Conservation (phyloP, 2,113 vertebrate genomes). For the Smithornis capensis region DNA sequence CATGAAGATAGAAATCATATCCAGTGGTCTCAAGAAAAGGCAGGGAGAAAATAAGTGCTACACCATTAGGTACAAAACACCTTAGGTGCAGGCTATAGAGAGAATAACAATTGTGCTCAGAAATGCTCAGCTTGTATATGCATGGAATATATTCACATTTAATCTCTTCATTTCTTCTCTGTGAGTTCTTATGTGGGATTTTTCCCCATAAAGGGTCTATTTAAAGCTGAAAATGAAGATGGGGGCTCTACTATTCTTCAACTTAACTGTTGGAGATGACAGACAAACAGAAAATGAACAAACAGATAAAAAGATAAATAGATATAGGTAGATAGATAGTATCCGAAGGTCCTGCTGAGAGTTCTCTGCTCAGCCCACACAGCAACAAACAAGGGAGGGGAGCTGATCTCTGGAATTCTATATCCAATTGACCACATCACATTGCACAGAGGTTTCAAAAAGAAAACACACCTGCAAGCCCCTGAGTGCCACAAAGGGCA, state of each 20-base stretch:
- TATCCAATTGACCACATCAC: rapidly evolving
- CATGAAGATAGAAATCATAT: not conserved
- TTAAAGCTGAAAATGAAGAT: not conserved
- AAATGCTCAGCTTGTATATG: not conserved
- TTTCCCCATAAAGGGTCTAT: not conserved
- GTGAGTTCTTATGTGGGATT: not conserved
- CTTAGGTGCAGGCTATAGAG: not conserved
- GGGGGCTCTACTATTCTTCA: not conserved
- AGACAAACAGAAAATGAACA: not conserved
- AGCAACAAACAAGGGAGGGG: not conserved
- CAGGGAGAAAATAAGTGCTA: not conserved
- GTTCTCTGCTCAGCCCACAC: not conserved
- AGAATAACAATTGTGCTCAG: not conserved
- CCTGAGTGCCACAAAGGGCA: not conserved
- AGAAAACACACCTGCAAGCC: not conserved
- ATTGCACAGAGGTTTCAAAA: not conserved
- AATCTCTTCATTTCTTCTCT: not conserved
- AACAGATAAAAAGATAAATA: not conserved
- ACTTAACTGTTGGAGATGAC: not conserved
- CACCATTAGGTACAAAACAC: not conserved
- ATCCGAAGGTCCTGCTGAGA: not conserved
- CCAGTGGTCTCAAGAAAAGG: not conserved
- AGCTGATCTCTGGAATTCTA: not conserved
- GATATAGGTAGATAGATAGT: not conserved
- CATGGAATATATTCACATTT: not conserved